Conservation (phyloP, 2,797 vertebrate genomes). For the Rhinogobio ventralis region DNA sequence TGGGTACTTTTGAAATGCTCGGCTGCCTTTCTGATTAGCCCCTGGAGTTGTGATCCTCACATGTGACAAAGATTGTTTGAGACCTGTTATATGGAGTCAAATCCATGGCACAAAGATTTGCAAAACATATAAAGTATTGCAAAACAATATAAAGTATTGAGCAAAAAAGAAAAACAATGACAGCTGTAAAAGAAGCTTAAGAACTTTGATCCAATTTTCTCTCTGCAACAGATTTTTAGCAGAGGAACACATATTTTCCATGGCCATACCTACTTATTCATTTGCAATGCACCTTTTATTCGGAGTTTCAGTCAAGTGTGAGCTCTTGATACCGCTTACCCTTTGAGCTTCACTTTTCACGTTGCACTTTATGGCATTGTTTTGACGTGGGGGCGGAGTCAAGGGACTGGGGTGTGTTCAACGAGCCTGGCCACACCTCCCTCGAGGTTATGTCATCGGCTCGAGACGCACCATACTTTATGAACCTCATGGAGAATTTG, state of each 20-base stretch:
- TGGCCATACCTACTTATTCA: no score
- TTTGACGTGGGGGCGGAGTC: no score
- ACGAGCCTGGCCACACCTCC: no score
- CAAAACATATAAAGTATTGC: background rate
- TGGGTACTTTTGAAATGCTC: constrained; percentile 4
- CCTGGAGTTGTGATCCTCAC: constrained; percentile 21
- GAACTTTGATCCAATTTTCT: background rate
- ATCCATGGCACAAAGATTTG: background rate
- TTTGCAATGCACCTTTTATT: no score
- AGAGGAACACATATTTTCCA: no score
- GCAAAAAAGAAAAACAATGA: background rate
- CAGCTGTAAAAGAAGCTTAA: background rate
- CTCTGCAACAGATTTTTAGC: background rate
- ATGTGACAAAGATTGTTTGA: constrained; percentile 6
- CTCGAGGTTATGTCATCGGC: no score
- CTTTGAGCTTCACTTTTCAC: no score
- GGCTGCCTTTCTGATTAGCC: constrained; percentile 2
- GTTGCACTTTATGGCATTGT: no score
- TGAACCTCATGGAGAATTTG: background rate
- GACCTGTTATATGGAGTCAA: background rate
- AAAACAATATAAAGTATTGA: background rate
- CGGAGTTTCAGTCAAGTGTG: no score
- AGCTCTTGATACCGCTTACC: no score
- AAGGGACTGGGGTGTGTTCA: no score
- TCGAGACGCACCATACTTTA: background rate